Base-by-base conservation (phyloP, 2,888 invertebrate species). In the Pyrrhia umbra region DNA sequence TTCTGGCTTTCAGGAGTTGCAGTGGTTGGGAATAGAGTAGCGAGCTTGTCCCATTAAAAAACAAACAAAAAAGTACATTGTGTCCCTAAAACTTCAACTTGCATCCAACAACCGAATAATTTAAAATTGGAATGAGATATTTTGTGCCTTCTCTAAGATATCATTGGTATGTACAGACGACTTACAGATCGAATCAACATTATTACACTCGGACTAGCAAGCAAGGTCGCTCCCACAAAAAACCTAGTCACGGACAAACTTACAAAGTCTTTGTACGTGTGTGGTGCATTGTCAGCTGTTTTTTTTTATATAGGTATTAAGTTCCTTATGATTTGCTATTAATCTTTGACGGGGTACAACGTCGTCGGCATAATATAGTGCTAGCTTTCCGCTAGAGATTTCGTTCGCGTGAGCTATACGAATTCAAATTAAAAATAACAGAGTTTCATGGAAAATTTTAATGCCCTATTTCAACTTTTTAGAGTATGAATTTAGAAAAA, bases 221-320 rank as follows among this genome's bases (percentile, higher is more conserved):
- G 30, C 68, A 56, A 71, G 71, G 67, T 60, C 59, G 34, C 6
- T 27, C 10, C 39, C 23, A 77, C 61, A 69, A 69, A 68, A 52
- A 66, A 15, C 64, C 39, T 50, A 56, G 62, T 62, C 75, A 68
- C 50, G 58, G 69, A 72, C 62, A 40, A 16, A 43, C 8, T 6
- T n/a, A 50, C 46, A 55, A 61, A 52, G 30, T 43, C 21, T 57
- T 64, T 42, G 27, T 39, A 27, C 51, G 49, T 63, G 45, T 60
- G n/a, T 43, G 37, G 50, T 46, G 46, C 16, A 54, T 73, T 54
- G 49, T 40, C 42, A 21, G 40, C 42, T 43, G 37, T 37, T 51
- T 73, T 57, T 39, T 9, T 37, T 1, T 37, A 15, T 4, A 8
- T 43, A 3, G 23, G 30, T 51, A n/a, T 23, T 67, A 42, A 43